A percentile compares a stretch with the other conserved stretches of the same genome.
Conservation (phyloP, 2,113 vertebrate genomes). For the Australoheros scitulus region DNA sequence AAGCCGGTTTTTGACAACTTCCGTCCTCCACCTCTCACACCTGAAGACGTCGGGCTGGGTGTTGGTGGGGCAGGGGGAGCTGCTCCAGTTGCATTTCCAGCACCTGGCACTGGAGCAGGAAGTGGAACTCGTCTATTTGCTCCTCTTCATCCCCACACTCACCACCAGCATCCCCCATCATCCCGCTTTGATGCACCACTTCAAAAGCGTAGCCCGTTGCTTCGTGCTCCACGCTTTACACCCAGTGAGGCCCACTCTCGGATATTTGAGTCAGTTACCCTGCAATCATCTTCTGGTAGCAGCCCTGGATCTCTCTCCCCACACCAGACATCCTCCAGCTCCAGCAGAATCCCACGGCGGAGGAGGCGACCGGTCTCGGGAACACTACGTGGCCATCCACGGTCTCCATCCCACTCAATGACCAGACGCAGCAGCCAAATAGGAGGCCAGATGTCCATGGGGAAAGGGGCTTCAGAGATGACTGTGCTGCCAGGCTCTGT, state of each 20-base stretch:
- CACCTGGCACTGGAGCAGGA: slow-evolving; percentile 70
- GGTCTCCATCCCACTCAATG: slow-evolving; percentile 97
- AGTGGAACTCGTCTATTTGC: slow-evolving; percentile 88
- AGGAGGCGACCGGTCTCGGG: slow-evolving; percentile 83
- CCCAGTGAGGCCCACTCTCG: slow-evolving; percentile 97
- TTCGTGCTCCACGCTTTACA: slow-evolving; percentile 92
- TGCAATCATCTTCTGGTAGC: slow-evolving; percentile 82
- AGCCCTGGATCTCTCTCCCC: slow-evolving; percentile 83
- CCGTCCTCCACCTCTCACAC: slow-evolving; percentile 93
- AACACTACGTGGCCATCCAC: slow-evolving; percentile 84
- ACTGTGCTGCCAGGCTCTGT: slow-evolving; percentile 69
- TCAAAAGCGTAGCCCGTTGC: slow-evolving; percentile 91
- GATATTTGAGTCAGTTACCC: slow-evolving; percentile 95
- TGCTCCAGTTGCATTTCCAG: slow-evolving; percentile 75
- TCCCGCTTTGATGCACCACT: slow-evolving; percentile 88
- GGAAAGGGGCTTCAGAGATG: slow-evolving; percentile 80
- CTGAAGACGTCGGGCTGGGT: slow-evolving; percentile 91
- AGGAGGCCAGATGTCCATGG: slow-evolving; percentile 66
- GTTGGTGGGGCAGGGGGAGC: slow-evolving; percentile 77
- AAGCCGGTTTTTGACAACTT: slow-evolving; percentile 99
- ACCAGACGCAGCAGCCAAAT: slow-evolving; percentile 93
- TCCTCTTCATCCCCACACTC: slow-evolving; percentile 78
- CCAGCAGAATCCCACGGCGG: slow-evolving; percentile 79
- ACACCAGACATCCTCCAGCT: slow-evolving; percentile 78
- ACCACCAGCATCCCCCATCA: slow-evolving; percentile 78